phyloP scores from a whole-genome alignment of 2,797 vertebrate species.

The Myotis daubentonii region DNA sequence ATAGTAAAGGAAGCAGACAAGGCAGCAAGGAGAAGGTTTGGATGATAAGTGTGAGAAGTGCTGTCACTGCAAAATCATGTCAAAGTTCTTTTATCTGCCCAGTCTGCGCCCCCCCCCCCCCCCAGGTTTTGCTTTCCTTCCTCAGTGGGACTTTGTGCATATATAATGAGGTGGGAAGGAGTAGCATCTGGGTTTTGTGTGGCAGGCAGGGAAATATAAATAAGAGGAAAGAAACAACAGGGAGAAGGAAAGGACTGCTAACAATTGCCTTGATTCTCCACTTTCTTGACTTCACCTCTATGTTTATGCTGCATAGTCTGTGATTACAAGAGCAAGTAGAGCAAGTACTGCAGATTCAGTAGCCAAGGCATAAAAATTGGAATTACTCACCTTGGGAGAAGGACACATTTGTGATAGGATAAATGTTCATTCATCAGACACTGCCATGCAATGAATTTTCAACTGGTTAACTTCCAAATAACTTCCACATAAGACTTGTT shows the following conservation, averaged over 20 bases:
- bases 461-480: conserved; percentile 58
- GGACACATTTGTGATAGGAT: conserved; percentile 31
- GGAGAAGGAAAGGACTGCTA: neutral
- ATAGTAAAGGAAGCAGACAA: neutral
- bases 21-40: neutral
- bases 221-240: neutral
- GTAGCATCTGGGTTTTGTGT: neutral
- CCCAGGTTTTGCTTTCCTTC: neutral
- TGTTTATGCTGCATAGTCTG: neutral
- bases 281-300: neutral
- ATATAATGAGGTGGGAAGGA: neutral
- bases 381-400: conserved; percentile 48
- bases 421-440: conserved; percentile 59
- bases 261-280: neutral
- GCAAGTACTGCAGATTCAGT: neutral
- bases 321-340: neutral
- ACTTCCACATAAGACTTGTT: neutral
- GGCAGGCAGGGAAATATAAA: neutral
- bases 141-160: neutral
- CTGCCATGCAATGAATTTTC: conserved; percentile 47
- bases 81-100: neutral
- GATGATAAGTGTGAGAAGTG: too few relatives aligned
- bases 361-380: neutral
- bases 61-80: neutral
- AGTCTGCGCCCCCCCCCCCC: rapidly evolving